Percentiles rank a stretch among this genome's conserved stretches.
phyloP scores from a whole-genome alignment of 1,140 invertebrate genomes.

The Caenorhabditis latens region DNA sequence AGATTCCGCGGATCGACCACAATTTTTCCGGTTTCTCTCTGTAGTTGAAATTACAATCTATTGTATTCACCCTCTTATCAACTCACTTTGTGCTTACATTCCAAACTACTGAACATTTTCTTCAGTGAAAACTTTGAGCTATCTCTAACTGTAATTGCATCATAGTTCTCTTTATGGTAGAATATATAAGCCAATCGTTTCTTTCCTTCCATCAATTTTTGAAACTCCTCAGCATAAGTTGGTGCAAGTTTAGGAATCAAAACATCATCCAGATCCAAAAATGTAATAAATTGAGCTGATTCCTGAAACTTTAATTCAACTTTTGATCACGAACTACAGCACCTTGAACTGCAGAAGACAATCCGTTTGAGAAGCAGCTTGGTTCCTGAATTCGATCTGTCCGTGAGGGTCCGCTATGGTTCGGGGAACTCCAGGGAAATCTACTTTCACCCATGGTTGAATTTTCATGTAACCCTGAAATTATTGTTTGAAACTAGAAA shows the following conservation, averaged over 20 bases:
- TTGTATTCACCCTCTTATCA: not conserved
- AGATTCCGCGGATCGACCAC: constrained; percentile 23
- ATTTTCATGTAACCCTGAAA: constrained; percentile 26
- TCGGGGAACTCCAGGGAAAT: constrained; percentile 16
- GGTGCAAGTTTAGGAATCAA: constrained; percentile 12
- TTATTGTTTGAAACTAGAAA: too few relatives aligned
- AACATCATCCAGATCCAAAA: constrained; percentile 40
- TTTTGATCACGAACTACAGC: not conserved
- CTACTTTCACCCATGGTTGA: constrained; percentile 33
- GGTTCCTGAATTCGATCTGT: constrained; percentile 37
- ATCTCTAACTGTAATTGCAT: constrained; percentile 24
- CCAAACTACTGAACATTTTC: constrained; percentile 45
- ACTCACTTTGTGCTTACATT: constrained; percentile 26
- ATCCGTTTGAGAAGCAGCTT: constrained; percentile 34
- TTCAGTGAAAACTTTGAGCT: constrained; percentile 31
- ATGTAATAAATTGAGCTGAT: constrained; percentile 26
- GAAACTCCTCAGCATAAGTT: constrained; percentile 30
- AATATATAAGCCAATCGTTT: constrained; percentile 17
- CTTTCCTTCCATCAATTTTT: constrained; percentile 40
- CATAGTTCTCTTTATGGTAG: constrained; percentile 52
- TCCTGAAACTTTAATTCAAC: not conserved
- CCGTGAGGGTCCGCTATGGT: not conserved
- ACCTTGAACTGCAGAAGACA: constrained; percentile 43
- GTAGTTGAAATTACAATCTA: not conserved
- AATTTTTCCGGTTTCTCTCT: constrained; percentile 49